Evolutionary conservation across 2,113 vertebrate genomes (phyloP).

Genomic region (Hemichromis elongatus): DNA sequence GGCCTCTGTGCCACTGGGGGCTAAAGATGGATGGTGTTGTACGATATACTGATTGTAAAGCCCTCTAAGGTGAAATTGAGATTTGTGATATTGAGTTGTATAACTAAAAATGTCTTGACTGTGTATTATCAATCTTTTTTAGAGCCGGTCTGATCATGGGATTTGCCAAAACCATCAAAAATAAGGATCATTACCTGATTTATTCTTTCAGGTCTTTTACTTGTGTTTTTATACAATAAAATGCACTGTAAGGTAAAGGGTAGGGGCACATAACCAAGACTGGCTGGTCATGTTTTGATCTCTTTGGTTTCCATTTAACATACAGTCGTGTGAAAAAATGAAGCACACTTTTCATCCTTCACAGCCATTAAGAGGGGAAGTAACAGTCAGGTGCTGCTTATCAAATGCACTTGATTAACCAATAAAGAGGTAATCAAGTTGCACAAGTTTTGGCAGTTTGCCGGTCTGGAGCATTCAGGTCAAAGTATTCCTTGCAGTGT

Average conservation of each 20-base stretch:
- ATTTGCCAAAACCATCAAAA: background rate
- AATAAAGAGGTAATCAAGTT: background rate
- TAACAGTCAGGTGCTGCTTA: fast-evolving
- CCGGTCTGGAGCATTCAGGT: background rate
- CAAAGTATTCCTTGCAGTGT: background rate
- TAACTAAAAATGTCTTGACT: background rate
- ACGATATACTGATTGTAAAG: background rate
- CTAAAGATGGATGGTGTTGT: background rate
- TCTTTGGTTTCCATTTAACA: background rate
- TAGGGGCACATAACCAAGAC: fast-evolving
- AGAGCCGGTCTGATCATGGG: background rate
- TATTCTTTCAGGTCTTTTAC: background rate
- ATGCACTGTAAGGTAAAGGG: background rate
- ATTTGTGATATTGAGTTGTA: background rate
- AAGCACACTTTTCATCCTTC: background rate
- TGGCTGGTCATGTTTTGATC: background rate
- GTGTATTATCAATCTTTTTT: background rate
- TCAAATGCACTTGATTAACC: background rate
- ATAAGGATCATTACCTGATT: background rate
- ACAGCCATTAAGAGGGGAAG: background rate
- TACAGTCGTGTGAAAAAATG: background rate
- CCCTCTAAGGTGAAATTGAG: background rate
- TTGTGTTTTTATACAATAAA: background rate
- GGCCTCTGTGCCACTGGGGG: background rate
- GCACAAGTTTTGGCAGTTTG: background rate